A percentile compares a stretch with the other conserved stretches of the same genome.
These are phyloP conservation scores for Microctenopoma lineatum DNA, from an alignment of 2,797 vertebrate species.

Conservation along the genomic window DNA sequence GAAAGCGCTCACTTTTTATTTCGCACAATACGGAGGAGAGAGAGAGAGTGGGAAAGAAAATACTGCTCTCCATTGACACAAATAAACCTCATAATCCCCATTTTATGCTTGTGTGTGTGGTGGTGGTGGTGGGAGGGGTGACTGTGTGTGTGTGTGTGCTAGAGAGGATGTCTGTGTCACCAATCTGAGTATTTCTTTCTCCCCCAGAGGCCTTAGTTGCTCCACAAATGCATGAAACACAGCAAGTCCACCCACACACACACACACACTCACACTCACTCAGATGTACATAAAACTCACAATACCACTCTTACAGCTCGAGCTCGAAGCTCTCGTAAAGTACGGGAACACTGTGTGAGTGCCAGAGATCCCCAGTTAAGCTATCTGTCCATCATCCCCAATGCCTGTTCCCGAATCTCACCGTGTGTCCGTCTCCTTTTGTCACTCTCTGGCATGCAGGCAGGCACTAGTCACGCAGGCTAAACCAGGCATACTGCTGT, in stretches of 20 bases:
- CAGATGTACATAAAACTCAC: slow-evolving; percentile 18
- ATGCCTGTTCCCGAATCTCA: slow-evolving; percentile 34
- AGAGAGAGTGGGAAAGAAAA: slow-evolving; percentile 43
- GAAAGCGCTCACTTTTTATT: slow-evolving; percentile 51
- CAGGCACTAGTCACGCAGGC: slow-evolving; percentile 38
- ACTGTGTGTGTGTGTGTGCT: slow-evolving; percentile 38
- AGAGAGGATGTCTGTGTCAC: slow-evolving; percentile 43
- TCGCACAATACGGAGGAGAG: slow-evolving; percentile 48
- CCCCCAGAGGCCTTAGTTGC: slow-evolving; percentile 51
- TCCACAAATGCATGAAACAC: slow-evolving; percentile 57
- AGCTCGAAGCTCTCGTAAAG: slow-evolving; percentile 29
- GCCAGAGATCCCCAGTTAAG: slow-evolving; percentile 46
- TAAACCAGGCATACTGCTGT: slow-evolving; percentile 24
- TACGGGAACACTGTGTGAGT: slow-evolving; percentile 37
- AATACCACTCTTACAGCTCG: slow-evolving; percentile 26
- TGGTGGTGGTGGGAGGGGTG: slow-evolving; percentile 24
- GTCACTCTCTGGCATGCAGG: slow-evolving; percentile 47
- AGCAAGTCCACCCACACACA: slow-evolving; percentile 27
- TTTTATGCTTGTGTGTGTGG: slow-evolving; percentile 39
- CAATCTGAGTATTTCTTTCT: slow-evolving; percentile 36
- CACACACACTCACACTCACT: slow-evolving; percentile 11
- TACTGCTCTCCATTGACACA: slow-evolving; percentile 66
- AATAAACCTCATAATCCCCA: slow-evolving; percentile 70
- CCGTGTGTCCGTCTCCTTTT: background rate
- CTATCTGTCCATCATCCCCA: slow-evolving; percentile 47